Evolutionary conservation across 2,797 vertebrate species (phyloP).

Genomic region (Hoplostethus atlanticus): DNA sequence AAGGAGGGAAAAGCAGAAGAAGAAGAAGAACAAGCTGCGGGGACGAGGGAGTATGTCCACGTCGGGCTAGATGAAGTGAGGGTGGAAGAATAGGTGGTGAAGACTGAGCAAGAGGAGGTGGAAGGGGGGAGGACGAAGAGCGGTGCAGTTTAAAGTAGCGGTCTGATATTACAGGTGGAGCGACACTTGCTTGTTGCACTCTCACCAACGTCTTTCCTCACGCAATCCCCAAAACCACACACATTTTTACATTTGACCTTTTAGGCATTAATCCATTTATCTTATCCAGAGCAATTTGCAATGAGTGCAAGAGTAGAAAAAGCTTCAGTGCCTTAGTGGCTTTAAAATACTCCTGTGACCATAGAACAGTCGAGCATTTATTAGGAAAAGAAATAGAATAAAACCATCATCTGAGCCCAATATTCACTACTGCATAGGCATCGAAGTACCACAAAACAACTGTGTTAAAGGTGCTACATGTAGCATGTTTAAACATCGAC

Average conservation of each 20-base stretch:
- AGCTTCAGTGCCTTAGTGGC: not conserved
- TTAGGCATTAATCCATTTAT: not conserved
- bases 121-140: not conserved
- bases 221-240: not conserved
- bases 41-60: not conserved
- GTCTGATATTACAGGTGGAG: not conserved
- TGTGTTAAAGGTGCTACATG: no score
- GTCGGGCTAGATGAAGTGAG: slow-evolving; percentile 10
- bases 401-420: not conserved
- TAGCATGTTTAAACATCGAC: no score
- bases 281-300: not conserved
- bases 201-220: not conserved
- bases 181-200: no score
- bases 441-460: no score
- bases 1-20: not conserved
- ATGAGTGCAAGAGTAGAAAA: not conserved
- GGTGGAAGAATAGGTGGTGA: slow-evolving; percentile 14
- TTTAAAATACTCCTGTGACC: not conserved
- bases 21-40: slow-evolving; percentile 3
- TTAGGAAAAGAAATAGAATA: not conserved
- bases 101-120: slow-evolving; percentile 4
- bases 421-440: not conserved
- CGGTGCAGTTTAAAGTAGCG: not conserved
- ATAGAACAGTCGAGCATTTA: not conserved
- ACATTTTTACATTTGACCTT: not conserved